Base-by-base conservation (phyloP, 2,888 invertebrate genomes). In the Galerucella nymphaeae region DNA sequence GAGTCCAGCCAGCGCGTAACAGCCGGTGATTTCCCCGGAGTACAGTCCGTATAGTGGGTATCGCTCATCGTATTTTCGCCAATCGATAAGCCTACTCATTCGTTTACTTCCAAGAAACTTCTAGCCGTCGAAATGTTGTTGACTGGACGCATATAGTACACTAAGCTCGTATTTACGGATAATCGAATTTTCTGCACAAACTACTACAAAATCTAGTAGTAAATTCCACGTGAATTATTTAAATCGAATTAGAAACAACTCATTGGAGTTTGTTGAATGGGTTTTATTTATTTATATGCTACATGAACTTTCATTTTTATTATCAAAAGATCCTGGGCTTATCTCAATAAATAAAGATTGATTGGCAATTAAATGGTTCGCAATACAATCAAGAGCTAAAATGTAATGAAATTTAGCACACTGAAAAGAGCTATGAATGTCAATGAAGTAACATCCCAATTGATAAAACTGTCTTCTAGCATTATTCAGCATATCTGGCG, bases 71-170 rank as follows among this genome's bases (percentile, higher is more conserved):
- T 41, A 66, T 45, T 62, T 38, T 11, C 38, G 16, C 14, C 57
- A 66, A 58, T 66, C 66, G 66, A 66, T 66, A 66, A n/a, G 66
- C 58, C 58, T 55, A 66, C 66, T 55, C 66, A 66, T 55, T 57
- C 55, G 55, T 66, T 57, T 66, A 66, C 38, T 66, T 66, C 13
- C 16, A 42, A 42, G 42, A 62, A 62, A 42, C 16, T 62, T 38
- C 61, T 62, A 16, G 13, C 16, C 30, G 61, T 6, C 30, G 30
- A 62, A 18, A 62, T 62, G 61, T 38, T 62, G 18, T 62, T 62
- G 61, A 41, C 61, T 62, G 61, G 18, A 42, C 30, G 61, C 16
- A 42, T 30, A 30, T 13, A 18, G 14, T 62, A 42, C 42, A 18
- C 38, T 9, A 18, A 62, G n/a, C 13, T 58, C 30, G 42, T 11